Evolutionary conservation across 2,113 vertebrate species (phyloP), one percentile per base, ranked within the genome.

Genomic region (Octodon degus): DNA sequence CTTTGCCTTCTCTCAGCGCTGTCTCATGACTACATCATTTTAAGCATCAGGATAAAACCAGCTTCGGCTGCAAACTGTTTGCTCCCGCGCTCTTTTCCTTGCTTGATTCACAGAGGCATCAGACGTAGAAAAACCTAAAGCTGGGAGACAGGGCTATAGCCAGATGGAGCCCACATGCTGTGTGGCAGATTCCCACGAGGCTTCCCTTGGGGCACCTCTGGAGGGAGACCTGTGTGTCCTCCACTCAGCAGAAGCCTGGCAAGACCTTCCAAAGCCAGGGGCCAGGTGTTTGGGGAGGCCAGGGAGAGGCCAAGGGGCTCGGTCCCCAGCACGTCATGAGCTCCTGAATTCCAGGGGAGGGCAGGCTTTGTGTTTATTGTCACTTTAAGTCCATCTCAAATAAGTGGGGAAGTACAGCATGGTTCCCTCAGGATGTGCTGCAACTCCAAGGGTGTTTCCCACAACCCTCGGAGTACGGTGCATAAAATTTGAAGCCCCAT

Each of bases 91-190:
- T 20, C 27, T 43, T 34, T 12, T 16, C 63, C 55, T 60, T 11
- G 1, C 74, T 12, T n/a, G 5, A 1, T 14, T 62, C 30, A 3
- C 32, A 37, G 32, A 2, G 2, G 60, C 20, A 14, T 55, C 91
- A 70, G 72, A 47, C 93, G 14, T 17, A 13, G 60, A 92, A 55
- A 80, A 55, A 17, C 12, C 83, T 17, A 19, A 22, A 86, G 5
- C 67, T 14, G 13, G 37, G 20, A 92, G 94, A n/a, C n/a, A 50
- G 62, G n/a, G 11, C 12, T 37, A 37, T 32, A 67, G 53, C 76
- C 96, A 91, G 79, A 77, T 72, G 93, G 81, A 37, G 43, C 53
- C 62, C 85, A 70, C 86, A 86, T 43, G 10, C 47, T 47, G n/a
- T 34, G 7, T 2, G 17, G 92, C 89, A 47, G 50, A 70, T 50